Base-by-base conservation (phyloP, 2,888 invertebrate species). In the Drosophila basisetae region DNA sequence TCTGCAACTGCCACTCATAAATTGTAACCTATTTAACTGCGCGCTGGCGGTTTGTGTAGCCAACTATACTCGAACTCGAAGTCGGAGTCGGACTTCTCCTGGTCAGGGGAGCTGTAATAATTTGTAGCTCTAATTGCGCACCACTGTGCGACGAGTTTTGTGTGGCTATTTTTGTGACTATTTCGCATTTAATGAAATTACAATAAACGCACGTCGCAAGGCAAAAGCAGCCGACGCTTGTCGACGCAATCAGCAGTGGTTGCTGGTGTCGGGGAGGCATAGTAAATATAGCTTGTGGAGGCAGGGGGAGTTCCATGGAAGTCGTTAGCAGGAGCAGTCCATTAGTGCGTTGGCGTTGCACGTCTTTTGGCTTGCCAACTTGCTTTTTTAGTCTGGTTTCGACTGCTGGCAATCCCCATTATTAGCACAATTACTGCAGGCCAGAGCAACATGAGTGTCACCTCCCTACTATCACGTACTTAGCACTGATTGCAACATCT, bases 121-220 rank as follows among this genome's bases (percentile, higher is more conserved):
- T 67, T 78, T 80, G 69, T 47, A 76, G 68, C 85, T 89, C 86
- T 87, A 87, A 91, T 91, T 87, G 86, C 88, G 86, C 88, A 87
- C 61, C 81, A 79, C 82, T 82, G 84, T 70, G 70, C 77, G 56
- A 41, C 53, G 58, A 53, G 61, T 54, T 56, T 39, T 56, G 41
- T 68, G 66, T 67, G 52, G 58, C 78, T 69, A 84, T 82, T 88
- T 83, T 62, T 74, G 79, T 68, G 79, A 78, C 78, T 91, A 87
- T 91, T 89, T 87, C 82, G 78, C 85, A 74, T 85, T 85, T 85
- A 91, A 89, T 91, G 85, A 85, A 85, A 85, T 91, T 91, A 85
- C 91, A 85, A 85, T 84, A 89, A 85, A 89, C 85, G 84, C 91
- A 83, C 78, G 79, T 73, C 68, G 73, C 63, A 77, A 55, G 71